Evolutionary conservation across 2,888 invertebrate species (phyloP).

Genomic region (Cordilura impudica): DNA sequence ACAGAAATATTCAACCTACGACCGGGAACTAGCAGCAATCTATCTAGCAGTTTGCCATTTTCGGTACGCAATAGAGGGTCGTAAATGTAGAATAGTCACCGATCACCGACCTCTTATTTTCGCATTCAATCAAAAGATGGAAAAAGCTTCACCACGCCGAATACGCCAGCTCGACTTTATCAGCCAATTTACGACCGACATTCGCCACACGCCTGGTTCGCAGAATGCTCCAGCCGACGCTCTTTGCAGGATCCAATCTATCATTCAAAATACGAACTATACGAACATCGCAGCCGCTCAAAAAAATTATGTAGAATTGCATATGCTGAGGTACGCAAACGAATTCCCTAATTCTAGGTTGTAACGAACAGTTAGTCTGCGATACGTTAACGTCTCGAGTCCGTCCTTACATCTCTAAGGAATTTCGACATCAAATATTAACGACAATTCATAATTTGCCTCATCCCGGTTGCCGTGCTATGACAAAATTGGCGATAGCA

Average conservation of each 20-base stretch:
- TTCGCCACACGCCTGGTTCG: constrained; percentile 6
- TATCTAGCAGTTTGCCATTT: constrained; percentile 15
- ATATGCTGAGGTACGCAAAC: not conserved
- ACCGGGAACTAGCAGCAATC: not conserved
- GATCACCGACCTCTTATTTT: constrained; percentile 9
- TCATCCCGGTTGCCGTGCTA: constrained; percentile 11
- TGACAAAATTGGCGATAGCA: not conserved
- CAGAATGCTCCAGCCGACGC: not conserved
- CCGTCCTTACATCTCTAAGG: not conserved
- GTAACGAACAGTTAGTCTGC: constrained; percentile 11
- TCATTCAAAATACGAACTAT: not conserved
- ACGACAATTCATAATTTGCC: not conserved
- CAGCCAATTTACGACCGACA: constrained; percentile 13
- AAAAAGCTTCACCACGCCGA: constrained; percentile 13
- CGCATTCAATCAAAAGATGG: constrained; percentile 11
- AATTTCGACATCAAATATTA: not conserved
- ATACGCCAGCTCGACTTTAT: not conserved
- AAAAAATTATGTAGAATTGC: not conserved
- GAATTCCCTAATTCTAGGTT: constrained; percentile 3
- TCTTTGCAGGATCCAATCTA: constrained; percentile 46
- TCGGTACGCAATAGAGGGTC: constrained; percentile 4
- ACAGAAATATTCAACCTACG: too few species aligned
- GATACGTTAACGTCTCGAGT: not conserved
- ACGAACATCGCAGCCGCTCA: constrained; percentile 61
- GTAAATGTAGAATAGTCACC: not conserved